Evolutionary conservation across 1,140 invertebrate species (phyloP).

Genomic region (Saccostrea echinata): DNA sequence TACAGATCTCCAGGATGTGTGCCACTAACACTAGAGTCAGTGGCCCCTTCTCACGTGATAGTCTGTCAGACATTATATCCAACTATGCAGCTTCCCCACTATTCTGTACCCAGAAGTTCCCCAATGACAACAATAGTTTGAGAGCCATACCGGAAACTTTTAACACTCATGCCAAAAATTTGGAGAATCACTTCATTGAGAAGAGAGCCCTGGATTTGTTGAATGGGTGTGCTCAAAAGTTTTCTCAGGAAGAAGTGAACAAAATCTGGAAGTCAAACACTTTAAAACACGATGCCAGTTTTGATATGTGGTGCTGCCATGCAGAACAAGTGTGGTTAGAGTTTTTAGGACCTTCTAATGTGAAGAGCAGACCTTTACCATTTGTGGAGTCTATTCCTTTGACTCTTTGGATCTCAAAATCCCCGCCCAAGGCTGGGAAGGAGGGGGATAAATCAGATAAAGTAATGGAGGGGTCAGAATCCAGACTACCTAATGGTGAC

Average conservation of each 20-base stretch:
- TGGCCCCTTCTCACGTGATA: slow-evolving; percentile 84
- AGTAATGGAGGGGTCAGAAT: background rate
- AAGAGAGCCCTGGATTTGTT: slow-evolving; percentile 57
- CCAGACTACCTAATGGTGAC: background rate
- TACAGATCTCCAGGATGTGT: slow-evolving; percentile 89
- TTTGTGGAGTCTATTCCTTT: slow-evolving; percentile 94
- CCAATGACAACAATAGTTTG: slow-evolving; percentile 84
- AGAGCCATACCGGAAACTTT: slow-evolving; percentile 85
- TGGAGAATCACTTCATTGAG: slow-evolving; percentile 67
- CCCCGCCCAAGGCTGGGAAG: background rate
- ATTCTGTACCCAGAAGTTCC: slow-evolving; percentile 88
- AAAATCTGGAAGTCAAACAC: slow-evolving; percentile 89
- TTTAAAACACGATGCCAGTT: slow-evolving; percentile 80
- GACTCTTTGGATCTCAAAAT: slow-evolving; percentile 86
- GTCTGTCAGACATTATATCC: slow-evolving; percentile 88
- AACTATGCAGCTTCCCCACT: slow-evolving; percentile 86
- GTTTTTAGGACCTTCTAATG: slow-evolving; percentile 89
- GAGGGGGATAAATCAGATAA: background rate
- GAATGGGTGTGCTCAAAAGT: slow-evolving; percentile 36
- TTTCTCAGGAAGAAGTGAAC: slow-evolving; percentile 45
- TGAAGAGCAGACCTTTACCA: slow-evolving; percentile 85
- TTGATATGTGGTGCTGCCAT: slow-evolving; percentile 92
- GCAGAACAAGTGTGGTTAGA: slow-evolving; percentile 96
- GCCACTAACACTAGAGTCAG: slow-evolving; percentile 89
- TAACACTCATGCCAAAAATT: slow-evolving; percentile 62